A percentile compares a stretch with the other conserved stretches of the same genome.
These are phyloP conservation scores for Ramphastos sulfuratus DNA, from an alignment of 2,113 vertebrate species.

Conservation along the genomic window DNA sequence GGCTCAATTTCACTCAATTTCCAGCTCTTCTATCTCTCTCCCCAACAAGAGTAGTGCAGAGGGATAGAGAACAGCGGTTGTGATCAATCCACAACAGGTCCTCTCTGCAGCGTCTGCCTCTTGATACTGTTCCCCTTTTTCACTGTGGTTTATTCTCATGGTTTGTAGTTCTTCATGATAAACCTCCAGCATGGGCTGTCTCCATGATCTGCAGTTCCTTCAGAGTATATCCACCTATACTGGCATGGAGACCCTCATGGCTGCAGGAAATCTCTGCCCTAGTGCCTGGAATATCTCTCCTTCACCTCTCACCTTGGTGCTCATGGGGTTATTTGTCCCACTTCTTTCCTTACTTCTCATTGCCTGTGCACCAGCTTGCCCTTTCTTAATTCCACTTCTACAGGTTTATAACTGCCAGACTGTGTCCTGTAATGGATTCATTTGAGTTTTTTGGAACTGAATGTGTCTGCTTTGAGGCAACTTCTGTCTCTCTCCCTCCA, in stretches of 20 bases:
- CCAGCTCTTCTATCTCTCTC: not conserved
- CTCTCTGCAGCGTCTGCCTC: not conserved
- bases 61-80: rapidly evolving
- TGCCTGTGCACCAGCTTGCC: not conserved
- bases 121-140: not conserved
- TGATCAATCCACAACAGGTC: not conserved
- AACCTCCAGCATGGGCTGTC: not conserved
- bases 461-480: too few relatives aligned
- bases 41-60: rapidly evolving
- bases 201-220: not conserved
- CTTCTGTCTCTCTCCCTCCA: not conserved
- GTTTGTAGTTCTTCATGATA: too few relatives aligned
- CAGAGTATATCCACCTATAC: not conserved
- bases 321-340: not conserved
- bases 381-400: not conserved
- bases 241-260: not conserved
- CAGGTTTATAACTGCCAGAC: not conserved
- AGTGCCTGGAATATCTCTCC: not conserved
- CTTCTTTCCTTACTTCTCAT: not conserved
- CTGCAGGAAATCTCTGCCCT: not conserved
- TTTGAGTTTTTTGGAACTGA: not conserved
- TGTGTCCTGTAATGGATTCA: not conserved
- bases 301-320: not conserved
- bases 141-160: not conserved
- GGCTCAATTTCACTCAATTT: not conserved